Evolutionary conservation across 2,797 vertebrate genomes (phyloP), one percentile per base, ranked within the genome.

Genomic region (Myotis myotis): DNA sequence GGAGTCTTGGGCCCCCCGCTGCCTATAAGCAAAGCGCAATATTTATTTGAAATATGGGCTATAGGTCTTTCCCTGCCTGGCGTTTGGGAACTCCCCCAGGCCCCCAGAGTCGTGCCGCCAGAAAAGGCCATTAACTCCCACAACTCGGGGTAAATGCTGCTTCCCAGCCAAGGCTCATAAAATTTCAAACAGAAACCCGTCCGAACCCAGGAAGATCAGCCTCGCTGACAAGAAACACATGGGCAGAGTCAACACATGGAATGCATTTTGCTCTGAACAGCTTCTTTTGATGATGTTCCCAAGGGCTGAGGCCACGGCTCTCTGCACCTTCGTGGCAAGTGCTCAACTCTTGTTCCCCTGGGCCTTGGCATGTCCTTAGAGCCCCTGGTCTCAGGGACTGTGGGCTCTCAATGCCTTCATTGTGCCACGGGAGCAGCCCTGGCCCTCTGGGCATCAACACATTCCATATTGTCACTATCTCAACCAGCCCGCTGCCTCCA

Each of bases 181-280:
- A 97, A 97, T 97, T 97, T 97, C 97, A 97, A 98, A 97, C 95
- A 97, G 93, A 97, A 97, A 97, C 91, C 80, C 89, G 91, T 93
- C 94, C 19, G 2, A 97, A 90, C 93, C 95, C 91, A 96, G 95
- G 97, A 97, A 96, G 89, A 97, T 66, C 91, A 60, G 95, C 95
- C 93, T 75, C 8, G 10, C 81, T 98, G 97, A 98, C 96, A 97
- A 97, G 96, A 97, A 97, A 97, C 97, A 97, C 71, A 97, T 96
- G 97, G 93, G 95, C 91, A 94, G 89, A 80, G 82, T 95, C 96
- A 96, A 91, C 96, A 97, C 97, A 97, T 97, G 97, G 97, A 96
- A 98, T 92, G 92, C 74, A 97, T 97, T 97, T 97, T 96, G 81
- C 86, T 94, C 93, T 36, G 68, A 96, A 92, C 86, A 96, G 70